Conservation (phyloP, 2,797 vertebrate genomes). For the Myiotriccus ornatus region DNA sequence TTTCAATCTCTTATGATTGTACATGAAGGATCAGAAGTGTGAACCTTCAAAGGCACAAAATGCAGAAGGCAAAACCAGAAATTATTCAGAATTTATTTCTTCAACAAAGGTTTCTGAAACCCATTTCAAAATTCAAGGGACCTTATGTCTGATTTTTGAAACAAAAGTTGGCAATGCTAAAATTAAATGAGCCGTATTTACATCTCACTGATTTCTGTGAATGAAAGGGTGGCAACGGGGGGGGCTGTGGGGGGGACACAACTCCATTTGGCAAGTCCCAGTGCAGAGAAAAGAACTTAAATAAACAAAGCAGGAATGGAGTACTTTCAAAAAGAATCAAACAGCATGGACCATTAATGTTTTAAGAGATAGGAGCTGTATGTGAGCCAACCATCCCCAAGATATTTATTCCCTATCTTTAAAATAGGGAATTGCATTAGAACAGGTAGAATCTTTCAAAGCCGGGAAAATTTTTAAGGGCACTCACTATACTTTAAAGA, state of each 20-base stretch:
- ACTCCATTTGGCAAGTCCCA: slow-evolving; percentile 34
- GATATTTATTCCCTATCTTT: slow-evolving; percentile 64
- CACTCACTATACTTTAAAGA: slow-evolving; percentile 52
- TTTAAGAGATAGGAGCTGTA: slow-evolving; percentile 60
- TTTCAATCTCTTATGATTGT: neutral
- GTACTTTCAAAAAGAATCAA: slow-evolving; percentile 64
- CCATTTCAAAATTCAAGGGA: slow-evolving; percentile 37
- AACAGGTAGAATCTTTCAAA: slow-evolving; percentile 65
- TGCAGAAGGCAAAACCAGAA: slow-evolving; percentile 12
- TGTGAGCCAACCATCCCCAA: slow-evolving; percentile 63
- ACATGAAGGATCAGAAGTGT: neutral
- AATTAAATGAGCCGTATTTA: slow-evolving; percentile 5
- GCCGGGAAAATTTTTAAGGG: slow-evolving; percentile 42
- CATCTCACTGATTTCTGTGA: slow-evolving; percentile 46
- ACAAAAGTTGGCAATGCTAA: slow-evolving; percentile 24
- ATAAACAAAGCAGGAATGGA: slow-evolving; percentile 46
- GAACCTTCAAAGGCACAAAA: slow-evolving; percentile 48
- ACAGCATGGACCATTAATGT: slow-evolving; percentile 67
- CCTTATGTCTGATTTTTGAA: slow-evolving; percentile 2
- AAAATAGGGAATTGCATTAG: slow-evolving; percentile 63
- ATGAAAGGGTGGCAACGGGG: neutral
- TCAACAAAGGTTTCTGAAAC: slow-evolving; percentile 7
- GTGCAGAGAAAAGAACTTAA: slow-evolving; percentile 42
- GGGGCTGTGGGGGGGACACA: neutral
- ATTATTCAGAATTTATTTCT: slow-evolving; percentile 36